A percentile compares a stretch with the other conserved stretches of the same genome.
These are phyloP conservation scores for Halcyon senegalensis DNA, from an alignment of 2,113 vertebrate species.

Conservation along the genomic window DNA sequence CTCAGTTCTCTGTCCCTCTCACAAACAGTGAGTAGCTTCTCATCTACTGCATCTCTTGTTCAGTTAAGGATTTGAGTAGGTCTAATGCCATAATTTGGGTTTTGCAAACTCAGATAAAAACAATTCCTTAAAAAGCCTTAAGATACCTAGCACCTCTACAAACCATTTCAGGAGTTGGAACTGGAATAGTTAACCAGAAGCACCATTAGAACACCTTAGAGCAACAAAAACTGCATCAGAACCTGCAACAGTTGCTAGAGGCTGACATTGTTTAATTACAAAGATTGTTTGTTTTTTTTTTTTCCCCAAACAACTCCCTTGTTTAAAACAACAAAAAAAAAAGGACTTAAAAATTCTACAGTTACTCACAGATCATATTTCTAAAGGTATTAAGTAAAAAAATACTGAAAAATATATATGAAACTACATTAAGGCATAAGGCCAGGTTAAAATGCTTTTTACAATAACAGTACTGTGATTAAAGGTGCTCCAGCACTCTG, in stretches of 20 bases:
- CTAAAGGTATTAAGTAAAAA: neutral
- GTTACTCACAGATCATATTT: neutral
- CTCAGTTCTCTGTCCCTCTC: neutral
- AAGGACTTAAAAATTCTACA: neutral
- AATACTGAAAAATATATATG: neutral
- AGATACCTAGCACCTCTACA: neutral
- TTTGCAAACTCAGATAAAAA: neutral
- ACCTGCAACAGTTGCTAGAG: neutral
- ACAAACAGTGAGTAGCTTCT: neutral
- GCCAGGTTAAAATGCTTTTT: neutral
- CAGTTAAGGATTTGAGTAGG: neutral
- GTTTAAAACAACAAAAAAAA: neutral
- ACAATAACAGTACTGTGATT: neutral
- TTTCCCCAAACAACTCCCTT: neutral
- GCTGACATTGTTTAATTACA: accelerated
- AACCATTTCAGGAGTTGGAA: neutral
- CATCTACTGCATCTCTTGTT: neutral
- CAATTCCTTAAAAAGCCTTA: neutral
- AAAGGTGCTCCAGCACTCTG: neutral
- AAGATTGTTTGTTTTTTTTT: neutral
- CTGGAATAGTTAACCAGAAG: neutral
- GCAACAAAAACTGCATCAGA: neutral
- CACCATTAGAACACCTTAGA: neutral
- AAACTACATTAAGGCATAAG: neutral
- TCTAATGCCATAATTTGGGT: no score